Percentiles rank a stretch among this genome's conserved stretches.
Evolutionary conservation across 1,140 invertebrate species (phyloP).

Genomic region (Trichomalopsis sarcophagae): DNA sequence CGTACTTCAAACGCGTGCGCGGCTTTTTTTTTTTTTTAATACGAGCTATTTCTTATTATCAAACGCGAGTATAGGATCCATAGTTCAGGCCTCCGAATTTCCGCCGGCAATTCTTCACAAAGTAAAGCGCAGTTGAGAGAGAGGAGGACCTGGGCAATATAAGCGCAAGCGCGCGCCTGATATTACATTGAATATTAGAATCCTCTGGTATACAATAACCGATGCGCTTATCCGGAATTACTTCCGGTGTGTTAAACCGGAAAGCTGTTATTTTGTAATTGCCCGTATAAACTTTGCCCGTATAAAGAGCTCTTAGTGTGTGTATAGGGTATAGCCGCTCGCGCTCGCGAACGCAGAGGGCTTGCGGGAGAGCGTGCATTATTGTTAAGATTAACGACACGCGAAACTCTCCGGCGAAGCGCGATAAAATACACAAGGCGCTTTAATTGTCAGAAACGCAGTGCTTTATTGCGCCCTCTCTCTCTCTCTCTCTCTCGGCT

Average conservation of each 20-base stretch:
- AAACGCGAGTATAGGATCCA: neutral
- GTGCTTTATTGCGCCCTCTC: neutral
- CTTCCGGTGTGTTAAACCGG: slow-evolving; percentile 13
- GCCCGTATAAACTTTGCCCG: slow-evolving; percentile 14
- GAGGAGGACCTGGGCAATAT: neutral
- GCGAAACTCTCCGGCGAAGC: neutral
- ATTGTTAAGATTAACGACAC: slow-evolving; percentile 22
- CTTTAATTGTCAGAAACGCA: slow-evolving; percentile 11
- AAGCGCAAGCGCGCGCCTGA: neutral
- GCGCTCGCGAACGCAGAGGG: too few relatives aligned
- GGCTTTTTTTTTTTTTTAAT: too few relatives aligned
- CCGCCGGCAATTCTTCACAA: neutral
- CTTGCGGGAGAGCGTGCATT: neutral
- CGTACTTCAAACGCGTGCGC: neutral
- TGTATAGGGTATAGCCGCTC: neutral
- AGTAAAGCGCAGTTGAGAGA: neutral
- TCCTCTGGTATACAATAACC: neutral
- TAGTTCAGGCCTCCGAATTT: neutral
- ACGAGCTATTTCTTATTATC: neutral
- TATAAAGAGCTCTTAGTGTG: neutral
- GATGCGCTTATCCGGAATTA: slow-evolving; percentile 14
- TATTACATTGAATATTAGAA: slow-evolving; percentile 15
- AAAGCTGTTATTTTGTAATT: slow-evolving; percentile 30
- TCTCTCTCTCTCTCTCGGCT: neutral
- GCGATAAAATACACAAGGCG: slow-evolving; percentile 20